Evolutionary conservation across 2,797 vertebrate species (phyloP).

Genomic region (Peromyscus eremicus): DNA sequence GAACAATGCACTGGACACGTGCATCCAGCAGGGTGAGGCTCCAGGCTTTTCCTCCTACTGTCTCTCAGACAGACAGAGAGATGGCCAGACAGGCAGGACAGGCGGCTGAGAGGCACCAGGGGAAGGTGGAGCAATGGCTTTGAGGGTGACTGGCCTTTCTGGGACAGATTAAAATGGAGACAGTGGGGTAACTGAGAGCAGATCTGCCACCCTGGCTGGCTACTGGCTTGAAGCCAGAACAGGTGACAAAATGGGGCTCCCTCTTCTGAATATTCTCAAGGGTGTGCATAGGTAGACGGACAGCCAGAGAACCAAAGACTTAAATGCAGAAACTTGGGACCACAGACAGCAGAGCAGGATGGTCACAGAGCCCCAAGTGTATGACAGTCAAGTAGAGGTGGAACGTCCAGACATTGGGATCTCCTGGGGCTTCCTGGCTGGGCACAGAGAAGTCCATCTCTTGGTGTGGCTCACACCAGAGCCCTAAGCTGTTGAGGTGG

Average conservation of each 20-base stretch:
- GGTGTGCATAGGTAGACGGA: no score
- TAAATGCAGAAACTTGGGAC: neutral
- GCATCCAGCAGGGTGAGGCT: conserved; percentile 64
- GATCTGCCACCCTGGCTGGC: neutral
- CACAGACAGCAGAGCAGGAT: neutral
- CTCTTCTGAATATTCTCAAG: neutral
- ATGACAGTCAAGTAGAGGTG: fast-evolving
- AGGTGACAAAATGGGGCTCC: neutral
- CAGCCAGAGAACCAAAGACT: neutral
- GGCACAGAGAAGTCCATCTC: neutral
- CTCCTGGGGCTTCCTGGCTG: neutral
- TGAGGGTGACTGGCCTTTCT: neutral
- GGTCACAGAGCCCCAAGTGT: neutral
- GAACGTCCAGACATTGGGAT: neutral
- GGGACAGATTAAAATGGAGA: neutral
- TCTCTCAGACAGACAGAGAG: conserved; percentile 71
- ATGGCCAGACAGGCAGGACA: conserved; percentile 61
- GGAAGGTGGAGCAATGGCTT: neutral
- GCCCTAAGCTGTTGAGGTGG: neutral
- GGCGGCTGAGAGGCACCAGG: conserved; percentile 12
- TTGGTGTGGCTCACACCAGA: neutral
- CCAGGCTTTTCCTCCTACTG: conserved; percentile 74
- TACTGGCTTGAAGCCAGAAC: neutral
- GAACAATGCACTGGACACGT: conserved; percentile 19
- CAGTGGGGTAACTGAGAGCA: no score